Percentiles rank a stretch among this genome's conserved stretches.
phyloP scores from a whole-genome alignment of 2,113 vertebrate species.

The Oryzias curvinotus region DNA sequence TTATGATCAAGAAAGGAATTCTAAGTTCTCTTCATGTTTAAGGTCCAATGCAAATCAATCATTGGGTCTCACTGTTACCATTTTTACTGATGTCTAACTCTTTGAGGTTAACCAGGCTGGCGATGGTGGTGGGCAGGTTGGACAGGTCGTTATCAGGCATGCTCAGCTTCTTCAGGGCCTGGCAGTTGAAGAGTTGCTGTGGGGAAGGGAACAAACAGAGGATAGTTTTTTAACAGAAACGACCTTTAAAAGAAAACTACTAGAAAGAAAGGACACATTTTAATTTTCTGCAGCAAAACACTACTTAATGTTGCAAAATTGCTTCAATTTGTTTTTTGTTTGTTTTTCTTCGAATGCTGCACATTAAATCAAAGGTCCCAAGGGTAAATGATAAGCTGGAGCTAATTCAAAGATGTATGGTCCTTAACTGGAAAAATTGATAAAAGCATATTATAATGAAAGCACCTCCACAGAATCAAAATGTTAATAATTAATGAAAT shows the following conservation, averaged over 20 bases:
- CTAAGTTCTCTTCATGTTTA: no score
- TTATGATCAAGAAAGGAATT: no score
- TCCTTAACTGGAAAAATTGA: no score
- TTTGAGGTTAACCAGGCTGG: constrained; percentile 96
- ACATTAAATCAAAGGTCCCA: constrained; percentile 31
- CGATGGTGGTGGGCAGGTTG: constrained; percentile 92
- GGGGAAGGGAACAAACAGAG: constrained; percentile 37
- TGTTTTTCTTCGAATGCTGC: constrained; percentile 47
- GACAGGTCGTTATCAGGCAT: constrained; percentile 98
- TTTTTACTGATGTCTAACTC: constrained; percentile 99
- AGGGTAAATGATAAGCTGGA: constrained; percentile 4
- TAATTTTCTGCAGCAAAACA: constrained; percentile 26
- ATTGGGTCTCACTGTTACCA: constrained; percentile 73
- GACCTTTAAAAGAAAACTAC: constrained; percentile 19
- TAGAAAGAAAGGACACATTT: neutral
- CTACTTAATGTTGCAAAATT: constrained; percentile 36
- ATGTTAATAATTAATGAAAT: no score
- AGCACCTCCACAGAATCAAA: no score
- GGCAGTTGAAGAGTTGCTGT: constrained; percentile 99
- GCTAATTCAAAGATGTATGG: neutral
- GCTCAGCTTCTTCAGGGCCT: constrained; percentile 95
- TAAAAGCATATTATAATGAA: no score
- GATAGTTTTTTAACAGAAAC: constrained; percentile 23
- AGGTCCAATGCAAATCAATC: neutral
- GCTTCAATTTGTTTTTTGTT: constrained; percentile 20